Percentiles rank a stretch among this genome's conserved stretches.
Conservation (phyloP, 2,797 vertebrate genomes). For the Sphenodon punctatus region DNA sequence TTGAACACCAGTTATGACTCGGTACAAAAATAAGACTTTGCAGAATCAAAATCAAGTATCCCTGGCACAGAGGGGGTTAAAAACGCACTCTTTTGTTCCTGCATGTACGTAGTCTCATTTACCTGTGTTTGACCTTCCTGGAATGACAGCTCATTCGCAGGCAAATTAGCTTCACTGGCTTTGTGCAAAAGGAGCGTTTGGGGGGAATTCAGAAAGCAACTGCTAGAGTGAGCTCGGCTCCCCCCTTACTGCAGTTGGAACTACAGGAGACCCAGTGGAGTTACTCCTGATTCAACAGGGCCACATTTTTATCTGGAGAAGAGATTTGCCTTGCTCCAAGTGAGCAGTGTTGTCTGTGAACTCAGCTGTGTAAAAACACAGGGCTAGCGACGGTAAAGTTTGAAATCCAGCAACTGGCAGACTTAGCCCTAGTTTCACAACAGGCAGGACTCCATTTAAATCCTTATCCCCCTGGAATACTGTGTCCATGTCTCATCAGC, state of each 20-base stretch:
- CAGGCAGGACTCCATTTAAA: no score
- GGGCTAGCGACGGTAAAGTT: no score
- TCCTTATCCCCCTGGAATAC: no score
- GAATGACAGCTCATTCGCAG: not conserved
- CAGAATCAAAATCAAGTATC: not conserved
- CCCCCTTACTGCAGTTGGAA: not conserved
- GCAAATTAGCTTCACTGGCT: conserved; percentile 15
- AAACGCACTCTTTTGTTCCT: not conserved
- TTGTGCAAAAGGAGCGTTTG: not conserved
- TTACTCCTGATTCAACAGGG: conserved; percentile 1
- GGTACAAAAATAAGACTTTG: not conserved
- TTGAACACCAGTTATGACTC: not conserved
- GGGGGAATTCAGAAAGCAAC: not conserved
- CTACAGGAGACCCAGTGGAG: not conserved
- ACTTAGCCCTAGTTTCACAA: no score
- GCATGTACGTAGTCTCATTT: not conserved
- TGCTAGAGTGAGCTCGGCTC: not conserved
- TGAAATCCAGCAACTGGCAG: no score
- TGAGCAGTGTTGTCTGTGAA: no score
- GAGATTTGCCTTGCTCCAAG: no score
- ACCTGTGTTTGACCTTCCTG: not conserved
- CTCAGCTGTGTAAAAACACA: no score
- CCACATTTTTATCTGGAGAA: no score
- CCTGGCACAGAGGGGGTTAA: not conserved
- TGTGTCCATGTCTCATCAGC: no score